These are phyloP conservation scores for Tauraco hartlaubi DNA, from an alignment of 2,797 vertebrate species.

Conservation along the genomic window DNA sequence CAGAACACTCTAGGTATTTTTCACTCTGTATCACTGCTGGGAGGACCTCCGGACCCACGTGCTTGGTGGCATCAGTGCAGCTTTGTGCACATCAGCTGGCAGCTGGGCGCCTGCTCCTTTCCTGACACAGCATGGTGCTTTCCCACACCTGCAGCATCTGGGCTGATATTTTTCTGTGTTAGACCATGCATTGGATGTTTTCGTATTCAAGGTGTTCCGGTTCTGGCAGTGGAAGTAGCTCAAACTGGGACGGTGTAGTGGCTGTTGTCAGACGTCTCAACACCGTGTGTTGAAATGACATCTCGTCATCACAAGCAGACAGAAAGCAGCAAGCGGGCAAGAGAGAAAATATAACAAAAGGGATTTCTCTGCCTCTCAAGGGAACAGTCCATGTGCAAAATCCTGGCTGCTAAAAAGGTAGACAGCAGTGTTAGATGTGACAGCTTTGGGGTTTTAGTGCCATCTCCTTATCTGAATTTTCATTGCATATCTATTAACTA, in stretches of 20 bases:
- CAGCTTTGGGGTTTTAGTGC: neutral
- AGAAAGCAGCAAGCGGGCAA: slow-evolving; percentile 46
- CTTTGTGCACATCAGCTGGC: neutral
- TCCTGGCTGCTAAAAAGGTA: slow-evolving; percentile 26
- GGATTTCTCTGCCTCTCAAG: slow-evolving; percentile 29
- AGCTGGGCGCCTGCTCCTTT: neutral
- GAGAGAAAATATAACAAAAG: slow-evolving; percentile 61
- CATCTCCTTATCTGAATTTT: neutral
- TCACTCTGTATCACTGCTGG: neutral
- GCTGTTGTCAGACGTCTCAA: slow-evolving; percentile 53
- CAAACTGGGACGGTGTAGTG: neutral
- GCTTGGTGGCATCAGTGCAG: neutral
- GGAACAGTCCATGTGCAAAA: slow-evolving; percentile 26
- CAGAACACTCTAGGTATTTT: neutral
- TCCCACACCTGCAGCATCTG: neutral
- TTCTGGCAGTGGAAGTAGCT: slow-evolving; percentile 10
- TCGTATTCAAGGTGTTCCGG: neutral
- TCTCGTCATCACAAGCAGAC: slow-evolving; percentile 34
- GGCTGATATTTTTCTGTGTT: neutral
- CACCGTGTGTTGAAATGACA: neutral
- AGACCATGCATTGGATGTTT: neutral
- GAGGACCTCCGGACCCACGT: neutral
- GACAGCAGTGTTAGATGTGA: neutral
- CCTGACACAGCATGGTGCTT: accelerated
- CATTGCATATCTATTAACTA: neutral